Base-by-base conservation (phyloP, 1,140 invertebrate species). In the Octopus sinensis region DNA sequence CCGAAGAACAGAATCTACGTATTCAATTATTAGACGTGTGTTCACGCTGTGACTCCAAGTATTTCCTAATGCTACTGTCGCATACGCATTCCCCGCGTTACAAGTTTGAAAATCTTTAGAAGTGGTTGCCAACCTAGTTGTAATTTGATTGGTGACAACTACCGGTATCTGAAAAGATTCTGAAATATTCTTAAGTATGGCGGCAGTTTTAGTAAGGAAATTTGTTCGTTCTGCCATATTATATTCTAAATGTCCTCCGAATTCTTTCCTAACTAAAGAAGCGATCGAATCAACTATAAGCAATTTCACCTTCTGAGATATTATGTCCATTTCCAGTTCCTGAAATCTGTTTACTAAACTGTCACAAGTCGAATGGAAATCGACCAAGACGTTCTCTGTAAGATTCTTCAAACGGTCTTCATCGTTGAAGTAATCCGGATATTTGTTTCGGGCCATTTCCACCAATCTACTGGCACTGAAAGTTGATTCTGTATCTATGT, bases 1-100 rank as follows among this genome's bases (percentile, higher is more conserved):
- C 4, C 81, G 80, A 30, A 75, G 82, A 77, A 78, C 30, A 10
- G 75, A 81, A 23, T 83, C 79, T 9, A 84, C 80, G 80, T 85
- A 89, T 76, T 89, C 87, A 10, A 88, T 80, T 54, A 89, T 87
- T 4, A 89, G 83, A 76, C 87, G 76, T 3, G 87, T 88, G 83
- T 89, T 89, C 51, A 89, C 84, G 82, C 87, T 84, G 80, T 89
- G 88, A 81, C 87, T 88, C 88, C 88, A 89, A 0, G 86, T 88
- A 79, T 87, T 88, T 4, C 88, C 88, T 12, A 89, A 79, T 6
- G 88, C 88, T 54, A 85, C 84, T 3, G 86, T 87, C 56, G 87
- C 84, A 82, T 87, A 86, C 53, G 23, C 53, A 6, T 23, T 30
- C 10, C 43, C 54, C 6, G 23, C 43, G 53, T 53, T 53, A 52